A percentile compares a stretch with the other conserved stretches of the same genome.
Evolutionary conservation across 1,140 invertebrate genomes (phyloP).

Genomic region (Ceratina calcarata): DNA sequence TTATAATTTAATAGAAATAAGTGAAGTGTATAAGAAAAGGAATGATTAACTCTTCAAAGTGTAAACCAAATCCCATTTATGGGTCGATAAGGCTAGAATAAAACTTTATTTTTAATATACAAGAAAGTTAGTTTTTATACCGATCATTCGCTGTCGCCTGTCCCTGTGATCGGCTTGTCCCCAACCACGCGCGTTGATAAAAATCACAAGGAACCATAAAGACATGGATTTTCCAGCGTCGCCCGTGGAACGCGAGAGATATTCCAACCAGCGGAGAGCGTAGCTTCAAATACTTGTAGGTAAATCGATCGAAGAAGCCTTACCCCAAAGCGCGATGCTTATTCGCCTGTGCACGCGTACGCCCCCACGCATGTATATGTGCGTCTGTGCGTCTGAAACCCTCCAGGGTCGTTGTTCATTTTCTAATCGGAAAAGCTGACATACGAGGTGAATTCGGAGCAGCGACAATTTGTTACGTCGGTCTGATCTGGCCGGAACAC

Average conservation of each 20-base stretch:
- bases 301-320: conserved; percentile 35
- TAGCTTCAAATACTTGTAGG: conserved; percentile 55
- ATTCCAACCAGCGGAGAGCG: conserved; percentile 1
- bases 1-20: too few relatives aligned
- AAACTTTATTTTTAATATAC: not conserved
- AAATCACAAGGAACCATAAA: not conserved
- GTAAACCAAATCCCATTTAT: too few relatives aligned
- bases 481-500: not conserved
- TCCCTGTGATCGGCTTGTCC: not conserved
- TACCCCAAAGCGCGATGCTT: not conserved
- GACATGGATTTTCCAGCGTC: not conserved
- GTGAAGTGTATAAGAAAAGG: too few relatives aligned
- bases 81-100: too few relatives aligned
- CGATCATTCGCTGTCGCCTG: not conserved
- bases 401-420: not conserved
- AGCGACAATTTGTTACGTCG: not conserved
- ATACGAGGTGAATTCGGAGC: not conserved
- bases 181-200: conserved; percentile 17
- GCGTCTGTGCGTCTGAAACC: too few relatives aligned
- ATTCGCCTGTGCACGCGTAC: too few relatives aligned
- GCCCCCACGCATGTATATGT: not conserved
- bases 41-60: too few relatives aligned
- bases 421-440: not conserved
- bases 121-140: not conserved
- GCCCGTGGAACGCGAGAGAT: not conserved